Conservation (phyloP, 2,888 invertebrate species). For the Amphipoea oculea region DNA sequence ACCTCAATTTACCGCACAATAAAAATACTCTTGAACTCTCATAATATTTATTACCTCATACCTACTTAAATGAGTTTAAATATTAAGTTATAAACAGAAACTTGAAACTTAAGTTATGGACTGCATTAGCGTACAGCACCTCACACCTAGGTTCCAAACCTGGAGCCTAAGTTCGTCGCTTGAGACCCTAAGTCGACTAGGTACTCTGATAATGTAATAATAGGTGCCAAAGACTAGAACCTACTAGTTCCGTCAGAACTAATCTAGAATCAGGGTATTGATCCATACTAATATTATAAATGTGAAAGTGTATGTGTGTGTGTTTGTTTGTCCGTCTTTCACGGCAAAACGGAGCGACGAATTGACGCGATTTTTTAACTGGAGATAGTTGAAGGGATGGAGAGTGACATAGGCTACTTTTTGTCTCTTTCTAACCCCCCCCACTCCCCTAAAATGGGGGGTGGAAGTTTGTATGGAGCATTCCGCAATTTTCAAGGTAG, state of each 20-base stretch:
- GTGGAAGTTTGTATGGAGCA: no score
- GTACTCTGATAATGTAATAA: slow-evolving; percentile 21
- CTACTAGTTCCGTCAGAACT: background rate
- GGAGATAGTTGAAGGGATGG: no score
- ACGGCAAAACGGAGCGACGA: no score
- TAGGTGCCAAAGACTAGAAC: slow-evolving; percentile 10
- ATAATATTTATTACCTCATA: background rate
- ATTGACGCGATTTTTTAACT: no score
- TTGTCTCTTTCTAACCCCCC: no score
- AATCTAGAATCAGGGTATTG: slow-evolving; percentile 6
- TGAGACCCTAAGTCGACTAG: slow-evolving; percentile 44
- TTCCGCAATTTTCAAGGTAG: no score
- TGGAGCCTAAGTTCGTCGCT: slow-evolving; percentile 34
- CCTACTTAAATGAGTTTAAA: slow-evolving; percentile 18
- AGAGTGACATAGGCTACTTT: no score
- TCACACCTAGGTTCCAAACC: slow-evolving; percentile 40
- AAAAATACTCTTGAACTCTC: background rate
- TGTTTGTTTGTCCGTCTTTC: no score
- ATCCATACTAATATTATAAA: no score
- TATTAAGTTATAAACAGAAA: slow-evolving; percentile 30
- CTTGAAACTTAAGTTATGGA: slow-evolving; percentile 31
- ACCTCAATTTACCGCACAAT: background rate
- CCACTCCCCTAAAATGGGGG: no score
- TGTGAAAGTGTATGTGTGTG: no score
- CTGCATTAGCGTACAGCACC: slow-evolving; percentile 44